Conservation (phyloP, 2,113 vertebrate species). For the Gavialis gangeticus region DNA sequence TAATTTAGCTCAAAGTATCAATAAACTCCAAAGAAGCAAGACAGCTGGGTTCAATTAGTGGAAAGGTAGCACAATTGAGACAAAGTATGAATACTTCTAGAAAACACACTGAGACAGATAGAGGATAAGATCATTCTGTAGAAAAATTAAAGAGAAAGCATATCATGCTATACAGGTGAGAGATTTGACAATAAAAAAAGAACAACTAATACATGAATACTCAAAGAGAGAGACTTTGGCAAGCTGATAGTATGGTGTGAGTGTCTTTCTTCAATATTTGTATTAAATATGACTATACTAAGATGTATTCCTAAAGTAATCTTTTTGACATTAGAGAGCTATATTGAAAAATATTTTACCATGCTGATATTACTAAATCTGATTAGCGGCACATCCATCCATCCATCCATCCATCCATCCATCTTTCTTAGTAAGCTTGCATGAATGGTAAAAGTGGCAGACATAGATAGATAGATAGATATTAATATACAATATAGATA, state of each 20-base stretch:
- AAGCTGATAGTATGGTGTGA: neutral
- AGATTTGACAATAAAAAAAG: neutral
- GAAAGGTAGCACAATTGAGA: conserved; percentile 17
- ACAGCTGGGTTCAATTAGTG: conserved; percentile 53
- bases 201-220: neutral
- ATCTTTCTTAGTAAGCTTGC: neutral
- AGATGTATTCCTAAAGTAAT: too few species aligned
- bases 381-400: neutral
- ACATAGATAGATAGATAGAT: too few species aligned
- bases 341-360: neutral
- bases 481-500: too few species aligned
- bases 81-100: neutral
- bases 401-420: neutral
- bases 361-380: neutral
- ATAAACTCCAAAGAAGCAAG: conserved; percentile 37
- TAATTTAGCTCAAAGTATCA: conserved; percentile 29
- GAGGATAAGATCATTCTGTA: neutral
- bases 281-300: neutral
- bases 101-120: neutral
- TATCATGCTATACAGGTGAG: neutral
- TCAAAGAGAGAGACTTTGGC: neutral
- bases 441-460: too few species aligned
- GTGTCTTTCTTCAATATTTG: neutral
- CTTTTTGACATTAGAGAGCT: too few species aligned
- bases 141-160: neutral